Base-by-base conservation (phyloP, 2,797 vertebrate species). In the Agapornis canus region DNA sequence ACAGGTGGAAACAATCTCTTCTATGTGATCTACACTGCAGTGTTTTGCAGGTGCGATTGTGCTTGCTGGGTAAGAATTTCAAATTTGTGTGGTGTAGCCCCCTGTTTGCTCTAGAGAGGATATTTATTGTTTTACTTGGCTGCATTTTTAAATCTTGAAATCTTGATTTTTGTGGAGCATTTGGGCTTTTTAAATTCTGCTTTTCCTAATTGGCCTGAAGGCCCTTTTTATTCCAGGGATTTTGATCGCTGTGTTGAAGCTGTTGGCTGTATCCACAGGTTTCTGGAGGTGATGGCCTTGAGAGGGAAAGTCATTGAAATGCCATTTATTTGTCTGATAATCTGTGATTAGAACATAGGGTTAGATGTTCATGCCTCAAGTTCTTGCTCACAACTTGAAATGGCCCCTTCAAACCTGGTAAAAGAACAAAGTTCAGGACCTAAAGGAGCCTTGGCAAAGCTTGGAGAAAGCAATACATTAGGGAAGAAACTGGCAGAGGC, bases 401-500 rank as follows among this genome's bases (percentile, higher is more conserved):
- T 49, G 32, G 15, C 25, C 11, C 15, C 23, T 73, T 79, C 32
- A 70, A 13, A 49, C 43, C 6, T 68, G 59, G 27, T 69, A 9
- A 39, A 82, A 25, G 40, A 52, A 31, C 19, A 68, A 42, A 83
- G 37, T 56, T 73, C 52, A 52, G 32, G 56, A 82, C 22, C 32
- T 43, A 37, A 35, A 48, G 37, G 5, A 90, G 43, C n/a, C 59
- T 72, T 84, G 75, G 23, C 8, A 13, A 82, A 83, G 56, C 61
- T n/a, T 71, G 57, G 61, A 49, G 70, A 49, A 54, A 81, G 35
- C 7, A 57, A 16, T 54, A 25, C 39, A 8, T 89, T 56, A 57
- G 39, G 56, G 72, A 89, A 89, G 60, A 54, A 95, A 45, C 20
- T 94, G 93, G 85, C 94, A 82, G 43, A 86, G 82, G 35, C 84